Percentiles rank a stretch among this genome's conserved stretches.
These are phyloP conservation scores for Lysandra bellargus DNA, from an alignment of 2,888 invertebrate genomes.

Conservation along the genomic window DNA sequence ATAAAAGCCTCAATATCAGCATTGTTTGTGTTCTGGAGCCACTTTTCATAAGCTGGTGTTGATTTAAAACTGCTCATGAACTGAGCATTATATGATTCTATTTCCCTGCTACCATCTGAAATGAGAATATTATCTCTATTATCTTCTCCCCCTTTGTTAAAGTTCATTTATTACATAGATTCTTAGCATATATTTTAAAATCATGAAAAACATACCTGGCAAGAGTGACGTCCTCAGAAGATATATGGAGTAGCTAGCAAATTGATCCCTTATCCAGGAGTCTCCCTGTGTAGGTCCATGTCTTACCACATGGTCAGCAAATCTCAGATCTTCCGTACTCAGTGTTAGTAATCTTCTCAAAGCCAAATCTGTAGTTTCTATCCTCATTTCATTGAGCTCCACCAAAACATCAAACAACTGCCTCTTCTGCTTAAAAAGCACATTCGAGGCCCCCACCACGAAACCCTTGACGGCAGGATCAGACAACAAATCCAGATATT, in stretches of 20 bases:
- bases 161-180: constrained; percentile 4
- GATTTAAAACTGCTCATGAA: constrained; percentile 92
- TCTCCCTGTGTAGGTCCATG: constrained; percentile 90
- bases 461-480: constrained; percentile 93
- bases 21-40: constrained; percentile 83
- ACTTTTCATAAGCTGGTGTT: constrained; percentile 93
- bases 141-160: background rate
- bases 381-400: constrained; percentile 91
- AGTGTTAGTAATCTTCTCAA: constrained; percentile 91
- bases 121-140: constrained; percentile 38
- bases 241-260: constrained; percentile 91
- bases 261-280: constrained; percentile 97
- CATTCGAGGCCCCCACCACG: constrained; percentile 98
- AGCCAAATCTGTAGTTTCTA: constrained; percentile 90
- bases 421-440: constrained; percentile 97
- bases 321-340: constrained; percentile 96
- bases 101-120: constrained; percentile 88
- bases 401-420: constrained; percentile 95
- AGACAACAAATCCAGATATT: constrained; percentile 94
- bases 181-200: constrained; percentile 4
- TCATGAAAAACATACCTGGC: constrained; percentile 74
- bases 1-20: constrained; percentile 84
- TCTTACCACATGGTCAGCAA: constrained; percentile 95
- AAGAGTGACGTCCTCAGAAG: constrained; percentile 88
- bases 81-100: constrained; percentile 92